Evolutionary conservation across 2,888 invertebrate species (phyloP), one percentile per base, ranked within the genome.

Genomic region (Chelonus formosanus): DNA sequence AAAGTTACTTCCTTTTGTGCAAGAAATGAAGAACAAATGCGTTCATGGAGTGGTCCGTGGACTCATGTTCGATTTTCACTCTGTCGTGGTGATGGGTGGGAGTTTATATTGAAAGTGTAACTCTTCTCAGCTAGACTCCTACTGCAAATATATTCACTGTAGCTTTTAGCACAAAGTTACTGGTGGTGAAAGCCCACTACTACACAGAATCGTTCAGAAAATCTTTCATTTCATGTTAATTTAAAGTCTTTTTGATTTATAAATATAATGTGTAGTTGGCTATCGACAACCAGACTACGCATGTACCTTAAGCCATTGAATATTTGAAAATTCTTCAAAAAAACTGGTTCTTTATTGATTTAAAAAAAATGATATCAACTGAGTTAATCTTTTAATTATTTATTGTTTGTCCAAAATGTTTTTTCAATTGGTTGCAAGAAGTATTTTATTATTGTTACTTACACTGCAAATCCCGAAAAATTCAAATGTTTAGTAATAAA

Each of bases 61-160:
- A 56, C 66, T 54, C 59, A 57, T 36, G 68, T 8, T 66, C 70
- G 75, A 79, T 80, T 80, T 80, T 80, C 80, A 79, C 78, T 76
- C 74, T 68, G 71, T 40, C 66, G 69, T 71, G 20, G 20, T 58
- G 40, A 67, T 67, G 64, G 69, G 69, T 64, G 69, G 71, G 67
- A 67, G 70, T 58, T 67, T 66, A 70, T 73, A 73, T 69, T 65
- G 72, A 71, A 73, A 73, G 72, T 71, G 70, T 58, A 36, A 54
- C 20, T 52, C 60, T 40, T 34, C 43, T 57, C 32, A 5, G 31
- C 44, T 20, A 32, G 20, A 20, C 20, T 20, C 20, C 20, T 20
- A 20, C 20, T 20, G 20, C 20, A 20, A 20, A 20, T 20, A 57
- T 57, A 45, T 57, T 20, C 10, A 55, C 8, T 55, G 10, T 6